Evolutionary conservation across 2,888 invertebrate species (phyloP), one percentile per base, ranked within the genome.

Genomic region (Diadromus collaris): DNA sequence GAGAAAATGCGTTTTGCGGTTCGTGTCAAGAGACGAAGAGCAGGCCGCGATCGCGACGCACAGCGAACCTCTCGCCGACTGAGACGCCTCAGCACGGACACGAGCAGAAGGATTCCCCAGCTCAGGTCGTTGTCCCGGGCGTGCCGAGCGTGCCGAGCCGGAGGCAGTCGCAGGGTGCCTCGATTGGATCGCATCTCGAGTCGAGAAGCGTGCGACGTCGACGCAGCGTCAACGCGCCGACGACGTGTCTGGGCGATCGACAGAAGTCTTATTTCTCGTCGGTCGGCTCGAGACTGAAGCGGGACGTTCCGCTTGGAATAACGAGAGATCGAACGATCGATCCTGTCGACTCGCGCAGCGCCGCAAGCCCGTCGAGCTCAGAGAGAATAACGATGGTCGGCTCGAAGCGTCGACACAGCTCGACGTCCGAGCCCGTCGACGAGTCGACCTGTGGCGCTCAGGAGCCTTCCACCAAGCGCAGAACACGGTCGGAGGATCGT

Each of bases 401-500:
- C 9, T 65, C 76, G 5, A 88, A 88, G 73, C 83, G 88, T 19
- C 83, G 86, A 58, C 88, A 89, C 54, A 88, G 87, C 68, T 83
- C 88, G 24, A 86, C 88, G 58, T 81, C 85, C 34, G 87, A 86
- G 44, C 71, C 81, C 1, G 61, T 76, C 2, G 83, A 84, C 6
- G 83, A 83, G 7, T 60, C 27, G 13, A 6, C 65, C 3, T 83
- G 69, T 77, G 78, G 71, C 3, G 24, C 65, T 1, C 64, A 77
- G 2, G 89, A 89, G 27, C 84, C 87, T 0, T 86, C 83, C 34
- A 73, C 80, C 1, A 90, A 89, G 56, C 84, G 89, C 13, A 83
- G 88, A 58, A 90, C 90, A 0, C 86, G 90, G 1, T 90, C 90
- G 0, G 90, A 90, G 41, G 90, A 88, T 73, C 81, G 85, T 16